phyloP scores from a whole-genome alignment of 2,797 vertebrate genomes.

The Pangasius mekongensis region DNA sequence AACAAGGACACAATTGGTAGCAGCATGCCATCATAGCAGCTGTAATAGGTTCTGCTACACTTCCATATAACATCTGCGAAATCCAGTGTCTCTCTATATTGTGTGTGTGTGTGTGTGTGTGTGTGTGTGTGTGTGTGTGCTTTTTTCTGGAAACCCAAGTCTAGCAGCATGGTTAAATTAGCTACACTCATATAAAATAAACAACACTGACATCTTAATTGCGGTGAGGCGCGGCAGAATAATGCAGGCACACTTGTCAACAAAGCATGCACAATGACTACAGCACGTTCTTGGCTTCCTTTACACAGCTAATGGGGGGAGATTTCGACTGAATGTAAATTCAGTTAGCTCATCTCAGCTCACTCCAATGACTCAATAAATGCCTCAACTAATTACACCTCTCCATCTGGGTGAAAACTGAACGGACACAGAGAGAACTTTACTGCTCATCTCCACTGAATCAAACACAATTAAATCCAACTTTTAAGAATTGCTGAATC shows the following conservation, averaged over 20 bases:
- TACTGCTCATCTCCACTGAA: slow-evolving; percentile 25
- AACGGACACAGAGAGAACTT: slow-evolving; percentile 21
- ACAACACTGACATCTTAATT: slow-evolving; percentile 39
- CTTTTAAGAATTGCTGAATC: slow-evolving; percentile 25
- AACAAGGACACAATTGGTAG: slow-evolving; percentile 32
- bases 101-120: slow-evolving; percentile 18
- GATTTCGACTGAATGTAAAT: slow-evolving; percentile 37
- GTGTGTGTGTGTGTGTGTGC: slow-evolving; percentile 4
- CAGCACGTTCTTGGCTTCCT: neutral
- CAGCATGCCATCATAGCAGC: slow-evolving; percentile 15
- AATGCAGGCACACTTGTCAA: slow-evolving; percentile 12
- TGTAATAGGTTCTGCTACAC: slow-evolving; percentile 31
- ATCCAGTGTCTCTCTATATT: neutral
- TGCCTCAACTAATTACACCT: slow-evolving; percentile 44
- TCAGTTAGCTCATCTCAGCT: slow-evolving; percentile 34
- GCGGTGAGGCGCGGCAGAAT: neutral
- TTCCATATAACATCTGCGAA: neutral
- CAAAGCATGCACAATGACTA: neutral
- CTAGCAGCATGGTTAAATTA: slow-evolving; percentile 20
- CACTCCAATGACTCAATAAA: slow-evolving; percentile 39
- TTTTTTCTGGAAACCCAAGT: neutral
- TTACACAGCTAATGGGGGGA: slow-evolving; percentile 27
- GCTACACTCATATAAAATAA: slow-evolving; percentile 21
- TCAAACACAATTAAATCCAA: slow-evolving; percentile 36
- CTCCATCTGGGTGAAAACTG: slow-evolving; percentile 32